Evolutionary conservation across 2,797 vertebrate species (phyloP).

Genomic region (Cephalopachus bancanus): DNA sequence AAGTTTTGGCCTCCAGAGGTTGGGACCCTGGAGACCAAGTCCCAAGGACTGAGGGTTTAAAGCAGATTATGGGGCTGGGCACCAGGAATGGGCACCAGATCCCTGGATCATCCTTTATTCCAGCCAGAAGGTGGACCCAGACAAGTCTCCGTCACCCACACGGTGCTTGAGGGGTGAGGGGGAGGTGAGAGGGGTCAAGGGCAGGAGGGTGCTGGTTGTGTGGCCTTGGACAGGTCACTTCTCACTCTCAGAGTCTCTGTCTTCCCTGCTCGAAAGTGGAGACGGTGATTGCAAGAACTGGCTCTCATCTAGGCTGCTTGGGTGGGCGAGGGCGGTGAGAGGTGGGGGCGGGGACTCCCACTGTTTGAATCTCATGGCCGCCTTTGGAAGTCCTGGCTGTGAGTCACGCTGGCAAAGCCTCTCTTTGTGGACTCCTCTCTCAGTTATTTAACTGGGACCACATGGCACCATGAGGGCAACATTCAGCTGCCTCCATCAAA

Average conservation of each 20-base stretch:
- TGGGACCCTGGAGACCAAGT: neutral
- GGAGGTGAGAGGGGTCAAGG: no score
- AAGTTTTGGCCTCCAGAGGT: neutral
- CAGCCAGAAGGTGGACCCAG: neutral
- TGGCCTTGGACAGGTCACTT: neutral
- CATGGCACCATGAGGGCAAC: neutral
- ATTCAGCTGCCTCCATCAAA: neutral
- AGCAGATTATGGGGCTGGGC: neutral
- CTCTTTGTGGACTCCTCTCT: neutral
- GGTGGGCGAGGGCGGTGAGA: neutral
- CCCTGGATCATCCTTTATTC: neutral
- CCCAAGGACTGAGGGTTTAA: neutral
- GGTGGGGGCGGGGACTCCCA: neutral
- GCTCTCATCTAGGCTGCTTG: no score
- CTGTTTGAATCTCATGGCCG: neutral
- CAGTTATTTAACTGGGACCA: neutral
- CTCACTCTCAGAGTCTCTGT: neutral
- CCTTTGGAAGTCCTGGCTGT: neutral
- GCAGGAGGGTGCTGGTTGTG: fast-evolving
- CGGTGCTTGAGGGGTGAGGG: fast-evolving
- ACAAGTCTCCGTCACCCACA: neutral
- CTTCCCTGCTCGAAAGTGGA: neutral
- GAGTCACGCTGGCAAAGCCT: neutral
- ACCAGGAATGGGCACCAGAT: neutral
- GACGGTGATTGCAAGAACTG: neutral